phyloP scores from a whole-genome alignment of 1,140 invertebrate genomes.

The Ceratina calcarata region DNA sequence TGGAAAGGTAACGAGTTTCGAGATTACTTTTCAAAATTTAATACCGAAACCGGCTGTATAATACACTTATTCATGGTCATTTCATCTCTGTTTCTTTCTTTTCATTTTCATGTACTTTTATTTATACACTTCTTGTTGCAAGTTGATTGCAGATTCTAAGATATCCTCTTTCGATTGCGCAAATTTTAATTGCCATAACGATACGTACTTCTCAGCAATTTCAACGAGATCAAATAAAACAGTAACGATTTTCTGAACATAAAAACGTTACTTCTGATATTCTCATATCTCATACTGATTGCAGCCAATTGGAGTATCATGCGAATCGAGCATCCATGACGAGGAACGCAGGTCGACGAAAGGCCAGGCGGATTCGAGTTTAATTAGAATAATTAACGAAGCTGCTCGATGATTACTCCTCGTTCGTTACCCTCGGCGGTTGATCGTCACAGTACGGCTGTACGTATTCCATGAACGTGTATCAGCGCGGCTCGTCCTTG shows the following conservation, averaged over 20 bases:
- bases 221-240: too few relatives aligned
- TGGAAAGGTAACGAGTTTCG: neutral
- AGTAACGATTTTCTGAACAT: too few relatives aligned
- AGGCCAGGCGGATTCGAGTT: conserved; percentile 41
- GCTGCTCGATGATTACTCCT: conserved; percentile 42
- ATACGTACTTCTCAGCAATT: too few relatives aligned
- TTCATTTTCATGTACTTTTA: too few relatives aligned
- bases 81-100: too few relatives aligned
- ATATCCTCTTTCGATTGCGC: too few relatives aligned
- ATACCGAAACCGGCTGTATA: neutral
- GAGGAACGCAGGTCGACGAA: conserved; percentile 27
- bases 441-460: too few relatives aligned
- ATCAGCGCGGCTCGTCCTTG: conserved; percentile 10
- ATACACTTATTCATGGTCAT: neutral
- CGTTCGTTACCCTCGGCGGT: conserved; percentile 37
- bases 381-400: conserved; percentile 69
- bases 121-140: too few relatives aligned
- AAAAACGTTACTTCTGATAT: too few relatives aligned
- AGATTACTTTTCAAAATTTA: neutral
- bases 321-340: neutral
- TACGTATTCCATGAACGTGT: conserved; percentile 35
- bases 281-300: neutral
- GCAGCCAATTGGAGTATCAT: neutral
- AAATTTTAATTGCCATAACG: too few relatives aligned
- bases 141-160: too few relatives aligned